Conservation (phyloP, 2,113 vertebrate species). For the Arizona elegans region DNA sequence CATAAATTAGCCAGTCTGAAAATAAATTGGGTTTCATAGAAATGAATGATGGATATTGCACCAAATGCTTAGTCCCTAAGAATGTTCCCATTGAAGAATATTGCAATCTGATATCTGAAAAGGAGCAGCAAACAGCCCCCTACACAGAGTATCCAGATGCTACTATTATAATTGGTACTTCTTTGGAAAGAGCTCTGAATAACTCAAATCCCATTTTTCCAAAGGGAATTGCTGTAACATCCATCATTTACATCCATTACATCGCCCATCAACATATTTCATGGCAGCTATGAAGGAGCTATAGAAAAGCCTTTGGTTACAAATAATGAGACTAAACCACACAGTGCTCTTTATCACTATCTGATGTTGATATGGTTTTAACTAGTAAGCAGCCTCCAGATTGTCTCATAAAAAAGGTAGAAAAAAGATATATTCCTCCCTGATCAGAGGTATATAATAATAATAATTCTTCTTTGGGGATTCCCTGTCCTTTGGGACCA, state of each 20-base stretch:
- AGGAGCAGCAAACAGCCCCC: background rate
- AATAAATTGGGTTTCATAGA: constrained; percentile 23
- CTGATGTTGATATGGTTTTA: background rate
- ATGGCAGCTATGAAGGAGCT: background rate
- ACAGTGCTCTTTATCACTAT: background rate
- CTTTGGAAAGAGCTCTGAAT: background rate
- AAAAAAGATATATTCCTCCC: background rate
- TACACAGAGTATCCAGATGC: background rate
- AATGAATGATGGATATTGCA: background rate
- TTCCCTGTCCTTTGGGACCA: background rate
- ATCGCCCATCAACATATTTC: background rate
- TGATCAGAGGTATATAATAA: background rate
- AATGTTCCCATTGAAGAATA: background rate
- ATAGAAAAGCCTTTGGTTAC: background rate
- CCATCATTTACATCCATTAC: background rate
- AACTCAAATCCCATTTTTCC: background rate
- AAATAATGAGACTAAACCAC: background rate
- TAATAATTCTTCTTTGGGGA: background rate
- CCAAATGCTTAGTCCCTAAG: background rate
- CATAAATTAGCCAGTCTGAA: constrained; percentile 42
- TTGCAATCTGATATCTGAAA: background rate
- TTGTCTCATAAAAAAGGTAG: background rate
- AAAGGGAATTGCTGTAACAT: background rate
- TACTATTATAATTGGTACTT: background rate
- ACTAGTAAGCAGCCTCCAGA: background rate